phyloP scores from a whole-genome alignment of 2,113 vertebrate species.

The Meriones unguiculatus region DNA sequence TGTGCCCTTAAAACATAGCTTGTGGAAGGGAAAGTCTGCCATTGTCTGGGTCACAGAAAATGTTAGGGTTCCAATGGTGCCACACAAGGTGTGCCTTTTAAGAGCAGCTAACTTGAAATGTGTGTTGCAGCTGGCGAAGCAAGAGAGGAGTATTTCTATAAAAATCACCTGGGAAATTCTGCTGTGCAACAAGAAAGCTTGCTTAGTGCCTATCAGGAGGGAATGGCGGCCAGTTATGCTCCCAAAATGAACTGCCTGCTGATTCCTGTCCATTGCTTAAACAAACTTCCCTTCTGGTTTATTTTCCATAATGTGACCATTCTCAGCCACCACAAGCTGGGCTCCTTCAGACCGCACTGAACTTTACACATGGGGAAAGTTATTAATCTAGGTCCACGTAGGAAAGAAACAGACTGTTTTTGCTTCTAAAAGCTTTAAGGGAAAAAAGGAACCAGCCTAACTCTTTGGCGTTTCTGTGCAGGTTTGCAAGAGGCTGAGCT shows the following conservation, averaged over 20 bases:
- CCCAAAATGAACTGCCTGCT: slow-evolving; percentile 61
- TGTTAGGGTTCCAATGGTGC: slow-evolving; percentile 56
- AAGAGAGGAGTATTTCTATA: slow-evolving; percentile 31
- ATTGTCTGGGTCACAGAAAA: slow-evolving; percentile 51
- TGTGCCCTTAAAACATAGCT: slow-evolving; percentile 12
- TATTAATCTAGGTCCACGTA: slow-evolving; percentile 54
- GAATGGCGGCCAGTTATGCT: slow-evolving; percentile 53
- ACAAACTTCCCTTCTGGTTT: slow-evolving; percentile 64
- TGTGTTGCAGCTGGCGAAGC: neutral
- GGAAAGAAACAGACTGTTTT: slow-evolving; percentile 69
- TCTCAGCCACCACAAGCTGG: slow-evolving; percentile 60
- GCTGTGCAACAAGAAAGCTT: slow-evolving; percentile 17
- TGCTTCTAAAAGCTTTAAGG: slow-evolving; percentile 56
- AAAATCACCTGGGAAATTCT: slow-evolving; percentile 60
- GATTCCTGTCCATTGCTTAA: slow-evolving; percentile 69
- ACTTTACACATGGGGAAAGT: slow-evolving; percentile 38
- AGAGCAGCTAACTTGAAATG: slow-evolving; percentile 4
- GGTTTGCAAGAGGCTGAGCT: neutral
- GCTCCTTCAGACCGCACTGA: neutral
- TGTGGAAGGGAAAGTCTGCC: slow-evolving; percentile 36
- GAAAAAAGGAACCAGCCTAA: neutral
- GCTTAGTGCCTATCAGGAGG: slow-evolving; percentile 25
- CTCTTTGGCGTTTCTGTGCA: slow-evolving; percentile 42
- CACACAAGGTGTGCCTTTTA: slow-evolving; percentile 58
- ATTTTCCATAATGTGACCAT: slow-evolving; percentile 74